Evolutionary conservation across 2,888 invertebrate species (phyloP).

Genomic region (Mimumesa dahlbomi): DNA sequence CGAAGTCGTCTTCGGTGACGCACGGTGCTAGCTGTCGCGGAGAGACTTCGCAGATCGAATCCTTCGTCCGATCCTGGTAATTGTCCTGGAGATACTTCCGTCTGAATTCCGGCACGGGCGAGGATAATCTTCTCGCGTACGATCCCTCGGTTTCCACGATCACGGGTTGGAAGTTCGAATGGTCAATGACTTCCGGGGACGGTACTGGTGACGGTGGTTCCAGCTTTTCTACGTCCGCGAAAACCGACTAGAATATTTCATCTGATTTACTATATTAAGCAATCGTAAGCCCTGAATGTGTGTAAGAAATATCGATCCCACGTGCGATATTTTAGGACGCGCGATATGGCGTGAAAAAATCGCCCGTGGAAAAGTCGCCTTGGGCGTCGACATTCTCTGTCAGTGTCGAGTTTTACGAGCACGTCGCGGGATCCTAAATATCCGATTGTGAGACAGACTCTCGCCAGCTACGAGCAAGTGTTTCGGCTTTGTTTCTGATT

Average conservation of each 20-base stretch:
- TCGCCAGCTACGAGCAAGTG: neutral
- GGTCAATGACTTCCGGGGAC: constrained; percentile 18
- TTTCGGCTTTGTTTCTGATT: constrained; percentile 36
- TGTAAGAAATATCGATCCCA: too few relatives aligned
- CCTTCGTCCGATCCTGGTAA: constrained; percentile 28
- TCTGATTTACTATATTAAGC: neutral
- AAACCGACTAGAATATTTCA: constrained; percentile 37
- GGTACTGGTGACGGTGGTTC: constrained; percentile 49
- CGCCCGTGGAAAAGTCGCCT: too few relatives aligned
- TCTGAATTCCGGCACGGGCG: neutral
- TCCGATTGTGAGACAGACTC: too few relatives aligned
- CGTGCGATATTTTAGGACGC: too few relatives aligned
- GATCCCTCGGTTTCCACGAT: constrained; percentile 56
- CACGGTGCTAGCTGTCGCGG: constrained; percentile 25
- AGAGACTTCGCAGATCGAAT: constrained; percentile 20
- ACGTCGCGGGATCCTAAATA: too few relatives aligned
- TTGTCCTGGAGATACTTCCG: constrained; percentile 26
- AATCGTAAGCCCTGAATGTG: too few relatives aligned
- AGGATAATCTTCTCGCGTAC: constrained; percentile 38
- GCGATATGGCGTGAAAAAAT: too few relatives aligned
- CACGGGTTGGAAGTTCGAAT: constrained; percentile 39
- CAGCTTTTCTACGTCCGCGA: constrained; percentile 43
- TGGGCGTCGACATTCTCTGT: too few relatives aligned
- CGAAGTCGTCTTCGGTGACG: constrained; percentile 41
- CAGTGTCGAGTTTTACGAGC: too few relatives aligned